phyloP scores from a whole-genome alignment of 2,888 invertebrate species.

The Amphipyra tragopoginis region DNA sequence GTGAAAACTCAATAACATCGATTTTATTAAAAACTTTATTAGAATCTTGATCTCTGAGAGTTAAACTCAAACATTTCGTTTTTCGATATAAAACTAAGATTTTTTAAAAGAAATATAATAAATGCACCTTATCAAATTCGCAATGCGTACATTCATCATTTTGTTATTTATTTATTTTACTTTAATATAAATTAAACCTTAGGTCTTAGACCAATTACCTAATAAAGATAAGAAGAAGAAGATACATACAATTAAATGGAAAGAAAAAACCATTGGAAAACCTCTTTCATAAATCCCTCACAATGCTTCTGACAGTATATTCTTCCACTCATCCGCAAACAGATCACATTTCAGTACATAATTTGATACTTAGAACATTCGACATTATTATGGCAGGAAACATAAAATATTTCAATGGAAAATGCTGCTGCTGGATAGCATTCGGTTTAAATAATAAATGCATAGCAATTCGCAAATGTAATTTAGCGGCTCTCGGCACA shows the following conservation, averaged over 20 bases:
- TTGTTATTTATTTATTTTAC: too few relatives aligned
- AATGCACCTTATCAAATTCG: too few relatives aligned
- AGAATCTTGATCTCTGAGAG: not conserved
- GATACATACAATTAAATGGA: too few relatives aligned
- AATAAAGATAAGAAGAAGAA: too few relatives aligned
- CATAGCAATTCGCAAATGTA: constrained; percentile 38
- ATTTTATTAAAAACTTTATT: constrained; percentile 10
- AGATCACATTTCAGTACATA: not conserved
- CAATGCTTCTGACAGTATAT: too few relatives aligned
- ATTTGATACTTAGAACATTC: constrained; percentile 7
- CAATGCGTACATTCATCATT: not conserved
- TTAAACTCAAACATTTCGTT: not conserved
- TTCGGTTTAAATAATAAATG: constrained; percentile 40
- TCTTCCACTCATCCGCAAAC: too few relatives aligned
- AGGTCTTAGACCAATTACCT: too few relatives aligned
- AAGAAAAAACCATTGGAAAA: too few relatives aligned
- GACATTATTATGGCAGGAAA: not conserved
- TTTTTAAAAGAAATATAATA: constrained; percentile 32
- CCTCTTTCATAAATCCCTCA: too few relatives aligned
- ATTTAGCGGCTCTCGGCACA: constrained; percentile 27
- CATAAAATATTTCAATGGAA: constrained; percentile 11
- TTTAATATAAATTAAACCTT: too few relatives aligned
- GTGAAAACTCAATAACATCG: not conserved
- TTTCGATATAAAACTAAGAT: constrained; percentile 22
- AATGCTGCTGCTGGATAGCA: constrained; percentile 15